These are phyloP conservation scores for Monopterus albus DNA, from an alignment of 2,113 vertebrate species.

Conservation along the genomic window DNA sequence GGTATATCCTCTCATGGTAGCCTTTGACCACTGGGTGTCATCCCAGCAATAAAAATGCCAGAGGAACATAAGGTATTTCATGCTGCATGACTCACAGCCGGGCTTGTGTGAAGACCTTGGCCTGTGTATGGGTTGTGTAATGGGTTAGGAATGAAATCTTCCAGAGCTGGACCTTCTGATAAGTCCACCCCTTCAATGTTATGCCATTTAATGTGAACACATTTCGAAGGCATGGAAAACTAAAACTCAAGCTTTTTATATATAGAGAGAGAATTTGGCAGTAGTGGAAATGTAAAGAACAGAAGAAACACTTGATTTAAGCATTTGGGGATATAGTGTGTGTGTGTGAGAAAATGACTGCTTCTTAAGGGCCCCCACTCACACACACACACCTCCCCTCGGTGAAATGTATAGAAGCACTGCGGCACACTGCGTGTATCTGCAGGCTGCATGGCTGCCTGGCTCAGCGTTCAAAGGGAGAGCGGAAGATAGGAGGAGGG, in stretches of 20 bases:
- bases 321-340: not conserved
- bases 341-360: conserved; percentile 10
- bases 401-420: conserved; percentile 76
- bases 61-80: conserved; percentile 44
- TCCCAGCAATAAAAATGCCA: conserved; percentile 74
- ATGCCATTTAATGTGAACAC: not conserved
- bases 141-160: conserved; percentile 48
- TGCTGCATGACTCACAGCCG: conserved; percentile 74
- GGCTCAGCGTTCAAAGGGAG: conserved; percentile 72
- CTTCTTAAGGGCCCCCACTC: not conserved
- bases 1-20: conserved; percentile 27
- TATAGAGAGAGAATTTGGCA: too few species aligned
- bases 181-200: not conserved
- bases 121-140: conserved; percentile 66
- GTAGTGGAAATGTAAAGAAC: not conserved
- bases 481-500: conserved; percentile 80
- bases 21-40: conserved; percentile 81
- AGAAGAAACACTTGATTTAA: not conserved
- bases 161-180: not conserved
- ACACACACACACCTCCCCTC: conserved; percentile 41
- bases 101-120: conserved; percentile 59
- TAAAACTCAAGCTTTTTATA: too few species aligned
- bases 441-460: conserved; percentile 74
- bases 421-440: conserved; percentile 80
- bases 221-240: too few species aligned